These are phyloP conservation scores for Sicus ferrugineus DNA, from an alignment of 2,888 invertebrate genomes.

Conservation along the genomic window DNA sequence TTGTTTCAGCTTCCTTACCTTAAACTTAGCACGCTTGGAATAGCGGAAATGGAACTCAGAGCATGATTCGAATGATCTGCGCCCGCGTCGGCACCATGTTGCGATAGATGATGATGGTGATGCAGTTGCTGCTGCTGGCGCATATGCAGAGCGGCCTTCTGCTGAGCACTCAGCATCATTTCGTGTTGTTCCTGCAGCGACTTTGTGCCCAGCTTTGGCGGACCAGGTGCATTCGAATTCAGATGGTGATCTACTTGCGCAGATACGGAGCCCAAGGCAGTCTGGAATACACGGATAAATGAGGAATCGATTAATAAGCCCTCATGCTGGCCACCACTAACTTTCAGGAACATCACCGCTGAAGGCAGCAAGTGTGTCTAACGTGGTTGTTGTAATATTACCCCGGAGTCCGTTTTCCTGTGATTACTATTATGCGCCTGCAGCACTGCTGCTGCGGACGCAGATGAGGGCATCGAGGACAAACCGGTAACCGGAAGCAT, in stretches of 20 bases:
- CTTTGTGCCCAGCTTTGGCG: constrained; percentile 66
- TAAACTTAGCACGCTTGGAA: constrained; percentile 55
- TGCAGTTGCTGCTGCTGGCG: constrained; percentile 46
- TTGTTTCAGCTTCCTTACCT: constrained; percentile 45
- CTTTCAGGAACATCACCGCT: constrained; percentile 44
- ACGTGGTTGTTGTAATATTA: constrained; percentile 35
- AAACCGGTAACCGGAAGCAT: constrained; percentile 56
- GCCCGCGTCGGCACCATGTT: constrained; percentile 37
- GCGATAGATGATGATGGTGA: constrained; percentile 41
- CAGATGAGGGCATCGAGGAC: constrained; percentile 49
- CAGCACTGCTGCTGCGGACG: constrained; percentile 37
- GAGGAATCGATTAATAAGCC: not conserved
- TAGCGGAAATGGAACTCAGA: constrained; percentile 50
- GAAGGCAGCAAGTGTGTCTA: constrained; percentile 42
- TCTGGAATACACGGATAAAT: constrained; percentile 40
- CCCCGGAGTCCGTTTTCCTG: constrained; percentile 44
- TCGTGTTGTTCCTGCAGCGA: constrained; percentile 45
- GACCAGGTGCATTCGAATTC: constrained; percentile 64
- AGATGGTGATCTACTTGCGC: constrained; percentile 61
- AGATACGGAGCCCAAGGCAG: constrained; percentile 51
- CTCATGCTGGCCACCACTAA: constrained; percentile 35
- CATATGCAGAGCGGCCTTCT: constrained; percentile 62
- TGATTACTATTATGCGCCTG: constrained; percentile 43
- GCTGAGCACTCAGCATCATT: constrained; percentile 44
- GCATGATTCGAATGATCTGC: constrained; percentile 57